Base-by-base conservation (phyloP, 2,888 invertebrate species). In the Ormyrus thymus region DNA sequence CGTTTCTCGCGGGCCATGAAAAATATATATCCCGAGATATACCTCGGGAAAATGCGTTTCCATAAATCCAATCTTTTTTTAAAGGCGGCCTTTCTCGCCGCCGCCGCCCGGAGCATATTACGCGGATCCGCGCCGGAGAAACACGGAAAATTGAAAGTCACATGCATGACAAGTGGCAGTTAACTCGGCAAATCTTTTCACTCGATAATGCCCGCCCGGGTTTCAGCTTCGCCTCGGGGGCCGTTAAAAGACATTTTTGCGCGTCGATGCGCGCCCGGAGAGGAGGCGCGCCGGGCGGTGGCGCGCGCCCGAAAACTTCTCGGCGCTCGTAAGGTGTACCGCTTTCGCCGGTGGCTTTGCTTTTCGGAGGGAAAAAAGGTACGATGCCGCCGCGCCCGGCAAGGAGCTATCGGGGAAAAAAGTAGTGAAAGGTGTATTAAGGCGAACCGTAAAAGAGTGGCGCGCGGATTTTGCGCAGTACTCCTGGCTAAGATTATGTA, bases 351-450 rank as follows among this genome's bases (percentile, higher is more conserved):
- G 48, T 29, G 48, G 9, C 9, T 10, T 46, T 46, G 15, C 13
- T 64, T 59, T 69, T 76, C 50, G 45, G 51, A n/a, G 9, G 45
- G 53, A 64, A 64, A 61, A 48, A 45, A 29, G 45, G 45, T 13
- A 48, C 15, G 51, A 13, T 48, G 50, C 46, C 15, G 45, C n/a
- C 15, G 45, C 9, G 9, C n/a, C 10, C 50, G 56, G 15, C 7
- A n/a, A 51, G 29, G 43, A 45, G 51, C n/a, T 51, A 78, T 78
- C 61, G 29, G 29, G 29, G 29, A 58, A 66, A 71, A 65, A 51
- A 78, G 62, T 56, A 65, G 77, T 78, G 78, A 78, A 78, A 78
- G 72, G 72, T 55, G 59, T 15, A 56, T 53, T 46, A 43, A 46
- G 45, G 58, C 58, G 29, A n/a, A 10, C 50, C 56, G 7, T 45